phyloP scores from a whole-genome alignment of 2,888 invertebrate species.

The Eremobia ochroleuca region DNA sequence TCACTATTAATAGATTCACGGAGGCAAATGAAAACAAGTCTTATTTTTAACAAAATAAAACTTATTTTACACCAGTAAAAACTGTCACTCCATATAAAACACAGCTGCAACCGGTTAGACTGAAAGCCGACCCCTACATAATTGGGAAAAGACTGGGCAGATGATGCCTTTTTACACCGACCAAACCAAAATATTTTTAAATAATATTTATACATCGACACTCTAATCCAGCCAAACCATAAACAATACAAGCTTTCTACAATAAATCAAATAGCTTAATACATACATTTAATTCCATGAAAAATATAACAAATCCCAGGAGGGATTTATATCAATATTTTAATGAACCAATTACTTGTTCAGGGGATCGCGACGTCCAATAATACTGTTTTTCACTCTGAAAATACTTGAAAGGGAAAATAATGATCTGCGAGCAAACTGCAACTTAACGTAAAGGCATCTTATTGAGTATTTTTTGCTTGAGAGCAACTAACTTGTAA shows the following conservation, averaged over 20 bases:
- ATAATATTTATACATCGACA: neutral
- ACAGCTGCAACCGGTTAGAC: neutral
- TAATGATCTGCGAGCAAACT: conserved; percentile 18
- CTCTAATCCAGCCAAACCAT: neutral
- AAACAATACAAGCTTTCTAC: neutral
- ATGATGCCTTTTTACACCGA: neutral
- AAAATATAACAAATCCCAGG: conserved; percentile 43
- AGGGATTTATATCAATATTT: conserved; percentile 50
- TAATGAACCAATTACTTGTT: conserved; percentile 59
- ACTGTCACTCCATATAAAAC: too few relatives aligned
- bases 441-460: conserved; percentile 1
- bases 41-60: neutral
- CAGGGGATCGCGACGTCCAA: conserved; percentile 10
- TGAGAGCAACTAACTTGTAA: neutral
- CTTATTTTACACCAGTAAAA: too few relatives aligned
- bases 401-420: conserved; percentile 35
- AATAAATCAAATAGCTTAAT: conserved; percentile 20
- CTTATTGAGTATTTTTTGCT: neutral
- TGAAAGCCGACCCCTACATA: neutral
- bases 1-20: neutral
- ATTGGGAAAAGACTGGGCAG: neutral
- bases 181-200: too few relatives aligned
- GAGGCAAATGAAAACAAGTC: neutral
- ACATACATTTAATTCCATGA: conserved; percentile 37
- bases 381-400: conserved; percentile 22